phyloP scores from a whole-genome alignment of 2,888 invertebrate species.

The Zaprionus lineosus region DNA sequence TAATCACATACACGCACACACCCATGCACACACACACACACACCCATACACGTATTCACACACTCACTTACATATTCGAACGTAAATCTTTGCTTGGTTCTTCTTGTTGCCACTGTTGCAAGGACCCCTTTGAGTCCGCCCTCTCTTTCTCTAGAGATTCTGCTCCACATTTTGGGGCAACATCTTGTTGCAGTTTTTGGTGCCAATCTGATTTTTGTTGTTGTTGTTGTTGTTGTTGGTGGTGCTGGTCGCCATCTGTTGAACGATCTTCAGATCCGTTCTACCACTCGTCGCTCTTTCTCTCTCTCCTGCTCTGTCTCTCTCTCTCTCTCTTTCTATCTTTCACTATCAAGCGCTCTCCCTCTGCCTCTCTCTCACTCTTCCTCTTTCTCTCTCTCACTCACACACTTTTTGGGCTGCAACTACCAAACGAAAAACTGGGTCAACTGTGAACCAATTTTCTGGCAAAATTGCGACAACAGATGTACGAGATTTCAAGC shows the following conservation, averaged over 20 bases:
- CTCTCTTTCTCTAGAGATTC: not conserved
- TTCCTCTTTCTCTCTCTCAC: not conserved
- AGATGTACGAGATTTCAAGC: conserved; percentile 56
- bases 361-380: too few relatives aligned
- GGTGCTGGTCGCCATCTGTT: conserved; percentile 42
- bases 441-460: conserved; percentile 74
- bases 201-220: conserved; percentile 45
- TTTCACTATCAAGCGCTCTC: conserved; percentile 1
- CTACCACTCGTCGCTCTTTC: conserved; percentile 23
- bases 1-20: conserved; percentile 13
- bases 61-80: not conserved
- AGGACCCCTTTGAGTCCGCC: not conserved
- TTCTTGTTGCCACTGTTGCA: conserved; percentile 2
- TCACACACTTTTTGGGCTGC: conserved; percentile 24
- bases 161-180: conserved; percentile 48
- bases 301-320: not conserved
- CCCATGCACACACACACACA: not conserved
- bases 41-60: conserved; percentile 17
- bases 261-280: conserved; percentile 55
- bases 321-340: conserved; percentile 7
- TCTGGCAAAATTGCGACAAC: conserved; percentile 74
- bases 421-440: conserved; percentile 59
- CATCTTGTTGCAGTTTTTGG: conserved; percentile 56
- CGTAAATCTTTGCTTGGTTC: conserved; percentile 22
- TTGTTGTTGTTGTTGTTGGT: conserved; percentile 22